Evolutionary conservation across 2,888 invertebrate species (phyloP).

Genomic region (Heteromyza rotundicornis): DNA sequence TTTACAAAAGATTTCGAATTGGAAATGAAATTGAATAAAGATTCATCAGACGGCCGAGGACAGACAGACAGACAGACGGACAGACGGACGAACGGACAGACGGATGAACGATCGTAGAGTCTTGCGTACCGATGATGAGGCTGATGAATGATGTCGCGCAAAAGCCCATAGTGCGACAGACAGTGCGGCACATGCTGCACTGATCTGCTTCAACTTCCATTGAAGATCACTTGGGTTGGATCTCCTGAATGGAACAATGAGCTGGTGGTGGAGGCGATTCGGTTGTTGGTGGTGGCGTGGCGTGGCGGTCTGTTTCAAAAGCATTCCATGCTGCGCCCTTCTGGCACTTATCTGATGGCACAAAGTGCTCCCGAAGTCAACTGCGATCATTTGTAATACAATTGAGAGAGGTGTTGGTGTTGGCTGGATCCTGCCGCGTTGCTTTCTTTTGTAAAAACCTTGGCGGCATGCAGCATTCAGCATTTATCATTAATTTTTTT

Average conservation of each 20-base stretch:
- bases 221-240: neutral
- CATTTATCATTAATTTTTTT: slow-evolving; percentile 8
- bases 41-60: neutral
- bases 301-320: slow-evolving; percentile 43
- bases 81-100: neutral
- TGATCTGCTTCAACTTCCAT: neutral
- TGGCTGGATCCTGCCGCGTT: slow-evolving; percentile 3
- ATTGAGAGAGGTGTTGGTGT: neutral
- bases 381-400: neutral
- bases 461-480: neutral
- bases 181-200: neutral
- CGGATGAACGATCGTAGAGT: too few relatives aligned
- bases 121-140: neutral
- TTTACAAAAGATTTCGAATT: neutral
- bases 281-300: neutral
- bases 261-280: neutral
- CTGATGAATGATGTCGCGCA: slow-evolving; percentile 6
- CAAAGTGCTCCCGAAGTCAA: slow-evolving; percentile 7
- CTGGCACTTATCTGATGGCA: slow-evolving; percentile 5
- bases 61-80: neutral
- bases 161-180: neutral
- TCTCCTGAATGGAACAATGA: neutral
- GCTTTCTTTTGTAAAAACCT: neutral
- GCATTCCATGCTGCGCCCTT: slow-evolving; percentile 35
- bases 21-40: neutral